Base-by-base conservation (phyloP, 2,888 invertebrate genomes). In the Onthophagus sagittarius region DNA sequence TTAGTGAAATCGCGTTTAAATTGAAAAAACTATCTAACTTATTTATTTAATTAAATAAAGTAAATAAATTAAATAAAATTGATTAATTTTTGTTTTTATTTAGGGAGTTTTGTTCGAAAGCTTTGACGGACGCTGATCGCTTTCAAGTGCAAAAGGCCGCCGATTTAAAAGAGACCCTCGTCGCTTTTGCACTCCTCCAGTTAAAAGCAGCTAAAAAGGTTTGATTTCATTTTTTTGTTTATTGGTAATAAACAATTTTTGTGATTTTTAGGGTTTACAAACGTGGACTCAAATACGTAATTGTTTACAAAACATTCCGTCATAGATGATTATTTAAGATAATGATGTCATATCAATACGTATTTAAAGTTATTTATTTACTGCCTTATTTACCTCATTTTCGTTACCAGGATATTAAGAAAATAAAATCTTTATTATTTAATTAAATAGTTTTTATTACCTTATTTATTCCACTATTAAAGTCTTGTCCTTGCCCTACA, bases 141-240 rank as follows among this genome's bases (percentile, higher is more conserved):
- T 93, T 93, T 84, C 91, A 93, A 82, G 88, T 88, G 75, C 92
- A 92, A 82, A 93, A 93, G 85, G 90, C 90, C 75, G 86, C 88
- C 39, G 93, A 93, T 82, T 85, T 93, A 14, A 90, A 89, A 82
- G 93, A 93, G 82, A 92, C 93, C 2, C 86, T 93, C 53, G 89
- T 90, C 72, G 88, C 88, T 62, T 93, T 91, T 82, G 91, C 92
- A 76, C 87, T 90, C 73, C 85, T 93, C 76, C 93, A 93, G 84
- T 89, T 92, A 73, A 93, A 92, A 86, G 89, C 92, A 77, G 90
- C 92, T 62, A 90, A 90, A 86, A 93, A 92, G 90, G 93, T 93
- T 83, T 77, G 80, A n/a, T n/a, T n/a, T 77, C 9, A 11, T 31
- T 11, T 62, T 73, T 71, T 23, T 23, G 3, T 23, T 70, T 72